Conservation (phyloP, 1,140 invertebrate species). For the Lepidotrigona ventralis region DNA sequence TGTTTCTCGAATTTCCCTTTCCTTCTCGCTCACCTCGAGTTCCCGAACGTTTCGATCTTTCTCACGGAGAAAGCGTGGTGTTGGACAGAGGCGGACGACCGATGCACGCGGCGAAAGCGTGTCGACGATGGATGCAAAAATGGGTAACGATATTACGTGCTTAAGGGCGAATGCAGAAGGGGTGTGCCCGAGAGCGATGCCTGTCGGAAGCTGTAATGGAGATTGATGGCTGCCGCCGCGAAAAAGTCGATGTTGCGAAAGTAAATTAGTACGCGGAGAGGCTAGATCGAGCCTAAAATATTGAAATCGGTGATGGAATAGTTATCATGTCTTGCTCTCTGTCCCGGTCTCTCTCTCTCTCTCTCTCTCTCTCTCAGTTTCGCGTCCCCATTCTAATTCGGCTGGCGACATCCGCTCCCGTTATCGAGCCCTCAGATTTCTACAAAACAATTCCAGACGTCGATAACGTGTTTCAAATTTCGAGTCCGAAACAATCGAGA, state of each 20-base stretch:
- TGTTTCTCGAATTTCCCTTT: neutral
- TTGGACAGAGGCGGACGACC: neutral
- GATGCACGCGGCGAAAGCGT: neutral
- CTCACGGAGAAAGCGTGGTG: neutral
- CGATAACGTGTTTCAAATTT: neutral
- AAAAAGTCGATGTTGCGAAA: constrained; percentile 65
- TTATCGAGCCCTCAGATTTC: constrained; percentile 11
- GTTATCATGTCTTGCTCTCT: constrained; percentile 15
- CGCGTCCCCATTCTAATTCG: constrained; percentile 28
- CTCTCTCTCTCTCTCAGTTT: neutral
- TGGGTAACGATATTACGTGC: constrained; percentile 61
- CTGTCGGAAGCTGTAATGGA: constrained; percentile 71
- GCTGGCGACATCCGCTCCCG: neutral
- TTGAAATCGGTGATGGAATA: constrained; percentile 52
- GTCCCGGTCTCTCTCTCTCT: neutral
- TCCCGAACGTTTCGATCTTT: neutral
- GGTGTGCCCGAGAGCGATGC: constrained; percentile 56
- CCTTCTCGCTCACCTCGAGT: neutral
- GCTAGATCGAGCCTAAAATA: constrained; percentile 47
- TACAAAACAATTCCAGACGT: neutral
- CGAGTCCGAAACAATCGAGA: neutral
- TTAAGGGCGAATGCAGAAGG: constrained; percentile 60
- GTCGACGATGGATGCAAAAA: constrained; percentile 32
- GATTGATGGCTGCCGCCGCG: constrained; percentile 65
- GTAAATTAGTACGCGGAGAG: constrained; percentile 60